Conservation (phyloP, 2,797 vertebrate genomes). For the Synaphobranchus kaupii region DNA sequence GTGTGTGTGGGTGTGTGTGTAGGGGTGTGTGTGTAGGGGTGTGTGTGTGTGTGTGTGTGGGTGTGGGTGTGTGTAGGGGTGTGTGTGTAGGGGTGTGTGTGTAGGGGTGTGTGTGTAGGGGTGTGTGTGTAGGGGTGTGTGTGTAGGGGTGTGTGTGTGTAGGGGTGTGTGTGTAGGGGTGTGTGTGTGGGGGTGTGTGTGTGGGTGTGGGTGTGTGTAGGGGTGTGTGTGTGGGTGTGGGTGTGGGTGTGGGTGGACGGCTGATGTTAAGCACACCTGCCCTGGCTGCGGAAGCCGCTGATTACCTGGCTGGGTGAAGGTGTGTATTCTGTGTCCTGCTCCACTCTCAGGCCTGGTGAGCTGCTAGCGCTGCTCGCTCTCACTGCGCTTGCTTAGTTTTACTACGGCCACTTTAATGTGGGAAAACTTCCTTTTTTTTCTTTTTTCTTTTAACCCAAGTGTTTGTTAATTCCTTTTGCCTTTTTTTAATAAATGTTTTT, state of each 20-base stretch:
- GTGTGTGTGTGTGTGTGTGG: no score
- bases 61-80: no score
- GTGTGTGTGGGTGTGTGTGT: neutral
- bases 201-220: neutral
- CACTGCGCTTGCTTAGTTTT: neutral
- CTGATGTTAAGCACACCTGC: neutral
- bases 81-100: no score
- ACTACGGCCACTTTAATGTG: neutral
- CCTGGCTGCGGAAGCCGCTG: no score
- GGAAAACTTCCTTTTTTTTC: neutral
- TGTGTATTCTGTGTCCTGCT: neutral
- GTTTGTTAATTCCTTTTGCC: neutral
- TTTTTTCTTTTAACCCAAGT: neutral
- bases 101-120: no score
- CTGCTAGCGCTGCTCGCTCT: neutral
- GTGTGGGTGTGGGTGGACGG: neutral
- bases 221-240: neutral
- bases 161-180: no score
- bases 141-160: no score
- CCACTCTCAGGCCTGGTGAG: neutral
- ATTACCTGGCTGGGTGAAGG: neutral
- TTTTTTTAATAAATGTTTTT: neutral
- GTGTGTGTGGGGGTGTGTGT: no score
- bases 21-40: neutral
- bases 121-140: no score